Conservation (phyloP, 2,888 invertebrate genomes). For the Tyria jacobaeae region DNA sequence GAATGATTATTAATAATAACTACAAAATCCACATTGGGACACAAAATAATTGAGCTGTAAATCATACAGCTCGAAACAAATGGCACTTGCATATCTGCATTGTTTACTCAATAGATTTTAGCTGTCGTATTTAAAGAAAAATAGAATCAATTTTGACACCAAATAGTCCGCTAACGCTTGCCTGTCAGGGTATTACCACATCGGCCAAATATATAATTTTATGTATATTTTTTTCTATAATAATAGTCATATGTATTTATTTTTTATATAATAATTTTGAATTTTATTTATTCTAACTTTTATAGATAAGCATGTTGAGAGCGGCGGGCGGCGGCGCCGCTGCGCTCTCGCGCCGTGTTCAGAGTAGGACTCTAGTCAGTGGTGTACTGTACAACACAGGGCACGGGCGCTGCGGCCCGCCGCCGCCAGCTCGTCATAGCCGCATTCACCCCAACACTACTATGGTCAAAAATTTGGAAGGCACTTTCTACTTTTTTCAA, state of each 20-base stretch:
- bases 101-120: constrained; percentile 72
- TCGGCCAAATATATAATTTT: constrained; percentile 85
- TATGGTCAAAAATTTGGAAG: constrained; percentile 90
- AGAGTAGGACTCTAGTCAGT: neutral
- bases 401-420: constrained; percentile 54
- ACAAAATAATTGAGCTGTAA: constrained; percentile 69
- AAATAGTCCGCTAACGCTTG: constrained; percentile 85
- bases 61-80: constrained; percentile 78
- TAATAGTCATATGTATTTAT: constrained; percentile 86
- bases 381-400: neutral
- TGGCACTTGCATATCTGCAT: constrained; percentile 84
- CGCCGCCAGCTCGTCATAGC: constrained; percentile 76
- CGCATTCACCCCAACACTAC: constrained; percentile 87
- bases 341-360: neutral
- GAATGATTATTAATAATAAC: constrained; percentile 70
- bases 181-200: constrained; percentile 93
- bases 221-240: constrained; percentile 84
- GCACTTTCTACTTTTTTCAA: constrained; percentile 92
- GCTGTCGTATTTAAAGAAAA: constrained; percentile 60
- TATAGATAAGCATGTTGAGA: constrained; percentile 80
- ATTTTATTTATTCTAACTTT: constrained; percentile 84
- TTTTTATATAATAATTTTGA: constrained; percentile 86
- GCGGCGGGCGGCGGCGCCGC: constrained; percentile 47
- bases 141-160: constrained; percentile 82
- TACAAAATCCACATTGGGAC: constrained; percentile 71